These are phyloP conservation scores for Monodelphis domestica DNA, from an alignment of 2,797 vertebrate species.

Conservation along the genomic window DNA sequence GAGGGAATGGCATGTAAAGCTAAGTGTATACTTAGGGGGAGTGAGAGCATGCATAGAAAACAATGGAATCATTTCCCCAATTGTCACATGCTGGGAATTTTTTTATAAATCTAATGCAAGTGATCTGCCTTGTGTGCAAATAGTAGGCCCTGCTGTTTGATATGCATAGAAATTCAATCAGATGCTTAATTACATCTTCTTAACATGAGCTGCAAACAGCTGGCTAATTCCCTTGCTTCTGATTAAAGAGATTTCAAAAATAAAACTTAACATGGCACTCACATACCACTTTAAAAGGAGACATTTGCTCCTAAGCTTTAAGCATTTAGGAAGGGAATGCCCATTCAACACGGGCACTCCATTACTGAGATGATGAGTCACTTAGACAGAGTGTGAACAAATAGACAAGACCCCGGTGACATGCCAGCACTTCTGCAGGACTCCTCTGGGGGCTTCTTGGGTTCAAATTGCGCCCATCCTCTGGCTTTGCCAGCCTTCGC, in stretches of 20 bases:
- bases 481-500: neutral
- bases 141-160: constrained; percentile 84
- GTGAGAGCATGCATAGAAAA: constrained; percentile 82
- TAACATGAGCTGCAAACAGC: constrained; percentile 95
- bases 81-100: constrained; percentile 78
- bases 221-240: constrained; percentile 97
- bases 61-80: constrained; percentile 79
- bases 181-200: constrained; percentile 98
- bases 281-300: constrained; percentile 89
- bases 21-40: constrained; percentile 53
- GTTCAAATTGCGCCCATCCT: neutral
- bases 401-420: neutral
- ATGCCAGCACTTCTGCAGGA: neutral
- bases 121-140: constrained; percentile 85
- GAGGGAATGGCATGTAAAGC: constrained; percentile 82
- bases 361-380: constrained; percentile 74
- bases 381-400: constrained; percentile 32
- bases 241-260: constrained; percentile 97
- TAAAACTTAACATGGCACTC: constrained; percentile 95
- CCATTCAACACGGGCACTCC: constrained; percentile 65
- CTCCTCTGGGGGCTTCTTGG: neutral
- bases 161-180: constrained; percentile 95
- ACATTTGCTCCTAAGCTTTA: constrained; percentile 82
- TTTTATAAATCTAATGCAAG: constrained; percentile 85
- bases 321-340: constrained; percentile 78